Base-by-base conservation (phyloP, 2,888 invertebrate genomes). In the Sympetrum striolatum region DNA sequence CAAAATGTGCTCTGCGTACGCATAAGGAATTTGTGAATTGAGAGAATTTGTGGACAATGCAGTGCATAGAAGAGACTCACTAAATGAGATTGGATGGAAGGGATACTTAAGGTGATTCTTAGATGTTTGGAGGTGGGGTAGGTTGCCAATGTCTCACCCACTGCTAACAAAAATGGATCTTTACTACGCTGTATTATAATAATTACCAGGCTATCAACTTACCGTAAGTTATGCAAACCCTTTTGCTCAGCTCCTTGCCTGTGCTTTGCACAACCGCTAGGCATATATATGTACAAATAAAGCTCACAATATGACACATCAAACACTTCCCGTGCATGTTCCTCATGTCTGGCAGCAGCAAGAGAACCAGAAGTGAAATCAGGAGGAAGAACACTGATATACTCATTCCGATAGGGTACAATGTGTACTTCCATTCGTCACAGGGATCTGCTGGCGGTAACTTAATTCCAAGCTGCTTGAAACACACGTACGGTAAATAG, bases 291-390 rank as follows among this genome's bases (percentile, higher is more conserved):
- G 93, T 93, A 25, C 93, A 64, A 73, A 92, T 90, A 25, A 94
- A 92, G 4, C 92, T 91, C 35, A 92, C 92, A 1, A 93, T 92
- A 91, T 94, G 93, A 79, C 92, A 92, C 37, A 93, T 93, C 12
- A 94, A 92, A 0, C 93, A 93, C 12, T 91, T 91, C 0, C 94
- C 94, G 48, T 94, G 94, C 90, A 94, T 92, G 82, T 93, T 94
- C 80, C 92, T 91, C 90, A 94, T 91, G 79, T 94, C 93, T 0
- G 93, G 93, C 8, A 94, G 90, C 14, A 93, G 60, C 14, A 92
- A 91, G 90, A 94, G 94, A 37, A 93, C 92, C 73, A 93, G 18
- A 18, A 93, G 92, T 0, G 94, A 94, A 1, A 91, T 91, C 12
- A 93, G 0, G 0, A 94, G 92, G 48, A 93, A 94, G 0, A 93